Evolutionary conservation across 1,140 invertebrate genomes (phyloP).

Genomic region (Diorhabda elongata): DNA sequence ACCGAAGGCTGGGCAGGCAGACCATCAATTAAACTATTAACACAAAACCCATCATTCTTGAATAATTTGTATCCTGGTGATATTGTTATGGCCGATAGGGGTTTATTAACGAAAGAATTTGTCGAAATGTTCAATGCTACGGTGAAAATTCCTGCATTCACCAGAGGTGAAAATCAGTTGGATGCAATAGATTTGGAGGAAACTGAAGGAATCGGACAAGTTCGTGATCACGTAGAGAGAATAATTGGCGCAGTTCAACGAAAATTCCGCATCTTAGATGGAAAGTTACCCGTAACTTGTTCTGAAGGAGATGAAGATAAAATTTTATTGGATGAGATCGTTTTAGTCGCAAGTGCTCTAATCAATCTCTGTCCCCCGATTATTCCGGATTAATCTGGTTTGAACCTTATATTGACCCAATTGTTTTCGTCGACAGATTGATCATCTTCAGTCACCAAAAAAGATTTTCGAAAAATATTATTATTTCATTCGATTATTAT

Average conservation of each 20-base stretch:
- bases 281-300: background rate
- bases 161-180: slow-evolving; percentile 11
- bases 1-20: slow-evolving; percentile 23
- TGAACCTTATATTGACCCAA: no score
- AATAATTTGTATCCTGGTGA: slow-evolving; percentile 22
- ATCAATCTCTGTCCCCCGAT: background rate
- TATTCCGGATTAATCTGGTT: background rate
- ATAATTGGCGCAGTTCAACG: background rate
- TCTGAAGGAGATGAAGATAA: background rate
- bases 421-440: no score
- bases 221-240: background rate
- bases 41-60: slow-evolving; percentile 15
- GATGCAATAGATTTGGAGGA: slow-evolving; percentile 12
- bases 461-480: no score
- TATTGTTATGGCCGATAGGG: slow-evolving; percentile 26
- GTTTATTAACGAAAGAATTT: slow-evolving; percentile 24
- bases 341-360: background rate
- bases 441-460: no score
- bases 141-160: slow-evolving; percentile 15
- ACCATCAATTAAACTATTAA: slow-evolving; percentile 22
- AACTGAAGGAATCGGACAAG: slow-evolving; percentile 5
- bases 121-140: background rate
- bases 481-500: no score
- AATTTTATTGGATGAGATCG: background rate
- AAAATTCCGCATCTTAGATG: background rate